A percentile compares a stretch with the other conserved stretches of the same genome.
phyloP scores from a whole-genome alignment of 53 echinoderm and acorn worm genomes.

The Echinometra lucunter region DNA sequence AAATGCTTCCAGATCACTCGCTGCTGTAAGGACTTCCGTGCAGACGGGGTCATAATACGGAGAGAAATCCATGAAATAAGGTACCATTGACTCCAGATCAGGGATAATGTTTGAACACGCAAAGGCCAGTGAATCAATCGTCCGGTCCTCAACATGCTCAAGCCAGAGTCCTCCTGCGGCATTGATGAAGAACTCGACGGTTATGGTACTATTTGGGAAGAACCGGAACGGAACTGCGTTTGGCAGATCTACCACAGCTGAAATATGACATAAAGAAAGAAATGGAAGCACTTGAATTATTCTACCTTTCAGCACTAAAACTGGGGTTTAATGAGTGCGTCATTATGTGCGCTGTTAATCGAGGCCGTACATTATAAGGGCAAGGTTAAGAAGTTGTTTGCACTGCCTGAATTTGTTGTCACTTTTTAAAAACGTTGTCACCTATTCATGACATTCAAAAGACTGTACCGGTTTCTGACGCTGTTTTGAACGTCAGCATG shows the following conservation, averaged over 20 bases:
- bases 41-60: background rate
- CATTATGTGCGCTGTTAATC: no score
- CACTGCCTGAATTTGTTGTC: no score
- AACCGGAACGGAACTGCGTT: background rate
- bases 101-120: background rate
- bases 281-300: no score
- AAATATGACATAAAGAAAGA: background rate
- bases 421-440: no score
- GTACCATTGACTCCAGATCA: background rate
- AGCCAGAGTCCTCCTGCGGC: conserved; percentile 10
- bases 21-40: background rate
- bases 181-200: background rate
- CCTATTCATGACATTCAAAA: no score
- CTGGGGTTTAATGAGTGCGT: no score
- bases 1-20: background rate
- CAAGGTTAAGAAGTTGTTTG: no score
- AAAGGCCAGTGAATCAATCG: background rate
- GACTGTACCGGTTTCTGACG: no score
- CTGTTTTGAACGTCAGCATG: no score
- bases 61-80: background rate
- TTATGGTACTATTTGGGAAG: background rate
- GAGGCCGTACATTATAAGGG: no score
- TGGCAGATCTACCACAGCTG: background rate
- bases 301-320: no score
- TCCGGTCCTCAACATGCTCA: background rate